Conservation (phyloP, 2,797 vertebrate genomes). For the Morus bassanus region DNA sequence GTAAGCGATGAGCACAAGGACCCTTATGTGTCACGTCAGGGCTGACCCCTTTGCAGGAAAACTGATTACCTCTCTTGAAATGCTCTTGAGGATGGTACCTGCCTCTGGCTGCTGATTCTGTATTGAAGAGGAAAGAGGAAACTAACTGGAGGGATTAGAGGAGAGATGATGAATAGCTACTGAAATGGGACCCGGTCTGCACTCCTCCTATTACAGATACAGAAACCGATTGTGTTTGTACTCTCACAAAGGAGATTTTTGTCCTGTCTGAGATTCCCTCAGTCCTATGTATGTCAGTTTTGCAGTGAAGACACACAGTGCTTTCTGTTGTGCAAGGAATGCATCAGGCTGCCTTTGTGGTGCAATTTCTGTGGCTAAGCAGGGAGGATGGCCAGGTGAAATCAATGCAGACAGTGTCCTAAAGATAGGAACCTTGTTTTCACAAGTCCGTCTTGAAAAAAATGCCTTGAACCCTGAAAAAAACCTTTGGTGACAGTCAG, state of each 20-base stretch:
- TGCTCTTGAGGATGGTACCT: neutral
- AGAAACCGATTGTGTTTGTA: neutral
- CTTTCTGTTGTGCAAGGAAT: neutral
- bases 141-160: neutral
- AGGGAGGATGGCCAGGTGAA: neutral
- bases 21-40: rapidly evolving
- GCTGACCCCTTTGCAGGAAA: neutral
- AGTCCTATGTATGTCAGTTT: rapidly evolving
- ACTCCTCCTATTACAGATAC: neutral
- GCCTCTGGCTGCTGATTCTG: neutral
- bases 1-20: neutral
- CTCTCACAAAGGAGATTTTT: neutral
- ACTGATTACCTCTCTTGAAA: neutral
- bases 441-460: neutral
- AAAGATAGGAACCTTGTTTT: neutral
- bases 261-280: neutral
- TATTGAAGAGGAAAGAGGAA: neutral
- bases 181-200: neutral
- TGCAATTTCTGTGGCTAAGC: neutral
- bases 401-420: neutral
- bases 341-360: neutral
- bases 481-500: neutral
- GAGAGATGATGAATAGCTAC: neutral
- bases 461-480: neutral
- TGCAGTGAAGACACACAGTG: neutral